Percentiles rank a stretch among this genome's conserved stretches.
phyloP scores from a whole-genome alignment of 2,113 vertebrate species.

The Uria aalge region DNA sequence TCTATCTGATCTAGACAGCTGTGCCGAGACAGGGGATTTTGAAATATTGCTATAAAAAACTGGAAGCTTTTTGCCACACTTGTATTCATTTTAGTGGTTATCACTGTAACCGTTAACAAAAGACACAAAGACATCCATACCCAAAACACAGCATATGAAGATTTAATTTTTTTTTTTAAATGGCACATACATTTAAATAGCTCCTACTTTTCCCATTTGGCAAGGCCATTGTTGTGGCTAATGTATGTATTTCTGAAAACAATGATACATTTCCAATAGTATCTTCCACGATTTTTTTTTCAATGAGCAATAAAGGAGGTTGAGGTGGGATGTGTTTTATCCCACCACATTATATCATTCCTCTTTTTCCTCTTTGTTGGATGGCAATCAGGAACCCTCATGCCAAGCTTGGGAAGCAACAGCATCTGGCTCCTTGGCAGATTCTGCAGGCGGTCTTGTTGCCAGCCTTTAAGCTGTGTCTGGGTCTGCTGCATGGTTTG shows the following conservation, averaged over 20 bases:
- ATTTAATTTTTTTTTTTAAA: constrained; percentile 48
- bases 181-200: constrained; percentile 74
- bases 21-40: not conserved
- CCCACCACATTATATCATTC: constrained; percentile 86
- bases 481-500: constrained; percentile 84
- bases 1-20: constrained; percentile 55
- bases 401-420: constrained; percentile 87
- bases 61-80: constrained; percentile 38
- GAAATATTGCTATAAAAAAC: constrained; percentile 43
- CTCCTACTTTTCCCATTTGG: constrained; percentile 77
- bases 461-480: constrained; percentile 85
- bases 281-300: constrained; percentile 79
- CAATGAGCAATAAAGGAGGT: constrained; percentile 85
- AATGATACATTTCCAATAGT: constrained; percentile 80
- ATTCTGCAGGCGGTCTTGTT: constrained; percentile 79
- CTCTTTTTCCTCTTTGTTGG: constrained; percentile 86
- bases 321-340: constrained; percentile 86
- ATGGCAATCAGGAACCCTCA: constrained; percentile 83
- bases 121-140: constrained; percentile 63
- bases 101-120: constrained; percentile 68
- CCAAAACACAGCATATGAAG: constrained; percentile 62
- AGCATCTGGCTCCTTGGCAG: constrained; percentile 86
- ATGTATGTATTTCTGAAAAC: constrained; percentile 85
- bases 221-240: constrained; percentile 82
- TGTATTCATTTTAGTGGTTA: constrained; percentile 64